Evolutionary conservation across 1,140 invertebrate species (phyloP), one percentile per base, ranked within the genome.

Genomic region (Anoplolepis gracilipes): DNA sequence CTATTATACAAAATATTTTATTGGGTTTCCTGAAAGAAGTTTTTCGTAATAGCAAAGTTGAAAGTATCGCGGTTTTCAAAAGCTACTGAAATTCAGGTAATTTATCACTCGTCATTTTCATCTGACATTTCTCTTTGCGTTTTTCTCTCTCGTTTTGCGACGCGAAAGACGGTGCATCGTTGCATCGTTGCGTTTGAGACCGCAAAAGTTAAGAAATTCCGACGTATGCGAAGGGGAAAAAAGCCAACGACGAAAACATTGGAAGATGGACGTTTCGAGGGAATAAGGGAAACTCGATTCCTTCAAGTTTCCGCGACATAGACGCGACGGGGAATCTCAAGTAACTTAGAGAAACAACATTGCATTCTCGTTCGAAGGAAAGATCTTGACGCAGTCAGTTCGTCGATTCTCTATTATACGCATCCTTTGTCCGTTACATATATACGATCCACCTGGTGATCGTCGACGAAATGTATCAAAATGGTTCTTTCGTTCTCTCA

Each of bases 251-350:
- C 57, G 73, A 76, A 72, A 57, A 36, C 61, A 25, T 25, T 75
- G 22, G 57, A 79, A 59, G 73, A 62, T 28, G 46, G 67, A 42
- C 36, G 62, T 33, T 25, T 53, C 16, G 28, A 46, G 5, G 46
- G 11, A 78, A 28, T 73, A 55, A 33, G 22, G 67, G 57, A 85
- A 87, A 89, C 61, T 89, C 65, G 64, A 89, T 87, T 87, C n/a
- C 53, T 49, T 78, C 64, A 59, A 87, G 75, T 89, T 89, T 53
- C 87, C 36, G 13, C 55, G 30, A 46, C 61, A 73, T 19, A 82
- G 76, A 77, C 39, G 33, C 53, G 73, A 59, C 28, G 30, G 59
- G 59, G 33, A 87, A 87, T 89, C 76, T 72, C 81, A 61, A 19
- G 19, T 64, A 84, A 73, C 57, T 84, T 19, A 61, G 84, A 67